Evolutionary conservation across 2,888 invertebrate genomes (phyloP), one percentile per base, ranked within the genome.

Genomic region (Pseudococcus longispinus): DNA sequence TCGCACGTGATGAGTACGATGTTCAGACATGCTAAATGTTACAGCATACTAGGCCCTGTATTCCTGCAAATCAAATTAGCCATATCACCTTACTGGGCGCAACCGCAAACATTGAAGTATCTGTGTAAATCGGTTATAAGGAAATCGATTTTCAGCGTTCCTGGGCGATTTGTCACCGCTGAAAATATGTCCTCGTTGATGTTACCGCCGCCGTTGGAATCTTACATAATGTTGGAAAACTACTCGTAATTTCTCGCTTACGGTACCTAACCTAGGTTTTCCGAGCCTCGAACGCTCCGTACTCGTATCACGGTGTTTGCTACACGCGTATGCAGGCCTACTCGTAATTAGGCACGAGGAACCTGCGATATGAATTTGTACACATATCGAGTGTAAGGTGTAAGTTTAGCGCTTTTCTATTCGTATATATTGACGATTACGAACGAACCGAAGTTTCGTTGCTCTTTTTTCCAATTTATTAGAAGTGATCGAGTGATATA

Each of bases 11-110:
- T 90, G 88, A 88, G 89, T 18, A 90, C 89, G 42, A 90, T 90
- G 90, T 89, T 90, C 88, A 88, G 89, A 26, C 90, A 90, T 88
- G 90, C 89, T 6, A 89, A 89, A 74, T 90, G 89, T 85, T 89
- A 89, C 88, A 89, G 89, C 83, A 89, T 90, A 37, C 88, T 90
- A 32, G 90, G 90, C 4, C 90, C 90, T 11, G 90, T 90, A 55
- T 90, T 90, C 88, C 88, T 89, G 26, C 89, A 90, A 88, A 88
- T 90, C 87, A 90, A 90, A 88, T 85, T 88, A 37, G 88, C 89
- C 32, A 89, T 90, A 89, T 88, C 88, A 84, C 88, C 88, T 8
- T 89, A 90, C 86, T 90, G 90, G 90, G 89, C 89, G 37, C 89
- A 89, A 84, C 90, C 90, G 37, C 89, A 89, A 29, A 89, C 89